Evolutionary conservation across 2,797 vertebrate genomes (phyloP).

Genomic region (Coluber constrictor): DNA sequence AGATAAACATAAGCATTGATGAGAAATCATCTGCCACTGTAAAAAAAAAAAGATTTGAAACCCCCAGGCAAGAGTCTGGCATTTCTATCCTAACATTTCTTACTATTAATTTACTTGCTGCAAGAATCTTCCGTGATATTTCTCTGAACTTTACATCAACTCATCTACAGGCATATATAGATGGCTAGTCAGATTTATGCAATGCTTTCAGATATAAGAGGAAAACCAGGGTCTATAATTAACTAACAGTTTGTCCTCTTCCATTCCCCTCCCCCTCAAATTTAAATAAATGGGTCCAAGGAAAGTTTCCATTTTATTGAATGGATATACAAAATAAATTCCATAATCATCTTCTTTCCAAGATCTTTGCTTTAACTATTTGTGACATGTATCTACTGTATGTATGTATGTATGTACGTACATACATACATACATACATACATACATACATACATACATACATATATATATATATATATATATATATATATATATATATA

Average conservation of each 20-base stretch:
- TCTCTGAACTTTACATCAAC: not conserved
- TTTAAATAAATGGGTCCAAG: too few relatives aligned
- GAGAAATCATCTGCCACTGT: not conserved
- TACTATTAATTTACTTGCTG: not conserved
- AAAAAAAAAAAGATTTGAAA: not conserved
- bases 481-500: too few relatives aligned
- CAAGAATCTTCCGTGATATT: not conserved
- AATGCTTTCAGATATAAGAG: not conserved
- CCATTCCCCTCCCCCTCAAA: too few relatives aligned
- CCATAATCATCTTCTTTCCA: not conserved
- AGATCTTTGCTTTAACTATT: not conserved
- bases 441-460: too few relatives aligned
- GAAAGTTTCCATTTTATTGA: not conserved
- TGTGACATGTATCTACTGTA: not conserved
- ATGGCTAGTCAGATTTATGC: not conserved
- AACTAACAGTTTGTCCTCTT: not conserved
- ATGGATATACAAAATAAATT: not conserved
- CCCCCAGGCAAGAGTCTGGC: not conserved
- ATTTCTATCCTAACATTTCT: not conserved
- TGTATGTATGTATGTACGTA: too few relatives aligned
- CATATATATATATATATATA: too few relatives aligned
- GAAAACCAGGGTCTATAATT: not conserved
- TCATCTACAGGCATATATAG: not conserved
- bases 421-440: too few relatives aligned
- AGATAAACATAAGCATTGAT: not conserved